Base-by-base conservation (phyloP, 2,113 vertebrate species). In the Rynchops niger region DNA sequence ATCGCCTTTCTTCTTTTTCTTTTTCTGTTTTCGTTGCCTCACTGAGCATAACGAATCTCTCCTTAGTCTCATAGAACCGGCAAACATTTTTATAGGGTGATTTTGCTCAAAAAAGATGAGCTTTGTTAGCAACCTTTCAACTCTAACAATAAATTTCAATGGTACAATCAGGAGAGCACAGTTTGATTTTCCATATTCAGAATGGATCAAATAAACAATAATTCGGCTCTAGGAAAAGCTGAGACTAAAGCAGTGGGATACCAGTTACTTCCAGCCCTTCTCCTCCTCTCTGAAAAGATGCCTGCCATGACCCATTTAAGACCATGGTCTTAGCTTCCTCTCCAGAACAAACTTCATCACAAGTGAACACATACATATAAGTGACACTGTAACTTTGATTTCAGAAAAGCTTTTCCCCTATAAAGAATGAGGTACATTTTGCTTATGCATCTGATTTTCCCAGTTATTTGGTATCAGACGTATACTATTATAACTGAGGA, bases 91-190 rank as follows among this genome's bases (percentile, higher is more conserved):
- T 49, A 61, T 40, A 53, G 23, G 11, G 9, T 36, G 34, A 87
- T 79, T 96, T 86, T 91, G 69, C 69, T 91, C 55, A 74, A 78
- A 90, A 95, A 67, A 91, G 67, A 91, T 71, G 50, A 91, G 80
- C 77, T 96, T 96, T 91, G 77, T 91, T 94, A 95, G 81, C 77
- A 92, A 89, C 83, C 65, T 94, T 96, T 96, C 91, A 96, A 53
- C 32, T 96, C 77, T 43, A 89, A 96, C 59, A 87, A 95, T 74
- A 86, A 50, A 91, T 84, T 83, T 94, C 80, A 93, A 36, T 67
- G 38, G 70, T 63, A 93, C 73, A 93, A 95, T 93, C 81, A 96
- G 87, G 56, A 94, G 81, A 93, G 65, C 61, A 91, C 63, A 91
- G 67, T 89, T 89, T 91, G 63, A 82, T 84, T 93, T 93, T 94